phyloP scores from a whole-genome alignment of 2,797 vertebrate species.

The Synaphobranchus kaupii region DNA sequence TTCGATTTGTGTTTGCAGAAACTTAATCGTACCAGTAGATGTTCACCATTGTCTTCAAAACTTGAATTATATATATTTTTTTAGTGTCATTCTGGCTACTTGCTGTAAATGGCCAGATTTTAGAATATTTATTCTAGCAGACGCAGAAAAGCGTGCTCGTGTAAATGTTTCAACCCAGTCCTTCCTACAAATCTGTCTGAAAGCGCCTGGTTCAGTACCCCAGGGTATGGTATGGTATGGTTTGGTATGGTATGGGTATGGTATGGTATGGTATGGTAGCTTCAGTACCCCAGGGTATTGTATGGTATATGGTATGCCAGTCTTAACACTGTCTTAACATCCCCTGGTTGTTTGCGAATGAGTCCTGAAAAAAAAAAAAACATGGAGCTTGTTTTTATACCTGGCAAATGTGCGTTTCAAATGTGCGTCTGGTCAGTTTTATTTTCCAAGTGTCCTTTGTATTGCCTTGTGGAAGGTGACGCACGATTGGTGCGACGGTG shows the following conservation, averaged over 20 bases:
- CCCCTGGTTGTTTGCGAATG: conserved; percentile 23
- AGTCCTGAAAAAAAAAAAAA: background rate
- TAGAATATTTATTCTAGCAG: conserved; percentile 67
- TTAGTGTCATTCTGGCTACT: conserved; percentile 31
- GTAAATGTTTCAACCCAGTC: conserved; percentile 29
- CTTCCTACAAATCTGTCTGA: conserved; percentile 14
- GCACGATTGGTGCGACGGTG: conserved; percentile 45
- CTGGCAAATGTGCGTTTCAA: conserved; percentile 33
- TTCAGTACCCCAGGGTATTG: background rate
- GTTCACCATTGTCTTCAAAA: conserved; percentile 17
- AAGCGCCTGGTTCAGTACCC: background rate
- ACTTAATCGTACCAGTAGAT: background rate
- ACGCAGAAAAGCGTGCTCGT: conserved; percentile 41
- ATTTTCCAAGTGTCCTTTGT: conserved; percentile 73
- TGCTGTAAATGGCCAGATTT: conserved; percentile 36
- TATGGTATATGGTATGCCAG: background rate
- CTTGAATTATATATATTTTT: conserved; percentile 14
- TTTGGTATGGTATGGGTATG: too few species aligned
- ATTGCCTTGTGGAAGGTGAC: conserved; percentile 51
- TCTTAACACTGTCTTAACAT: conserved; percentile 21
- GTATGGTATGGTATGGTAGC: too few species aligned
- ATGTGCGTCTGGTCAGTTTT: conserved; percentile 29
- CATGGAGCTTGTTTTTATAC: background rate
- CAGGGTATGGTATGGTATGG: background rate
- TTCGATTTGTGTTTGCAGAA: conserved; percentile 13